These are phyloP conservation scores for Rhinogobio ventralis DNA, from an alignment of 2,797 vertebrate species.

Conservation along the genomic window DNA sequence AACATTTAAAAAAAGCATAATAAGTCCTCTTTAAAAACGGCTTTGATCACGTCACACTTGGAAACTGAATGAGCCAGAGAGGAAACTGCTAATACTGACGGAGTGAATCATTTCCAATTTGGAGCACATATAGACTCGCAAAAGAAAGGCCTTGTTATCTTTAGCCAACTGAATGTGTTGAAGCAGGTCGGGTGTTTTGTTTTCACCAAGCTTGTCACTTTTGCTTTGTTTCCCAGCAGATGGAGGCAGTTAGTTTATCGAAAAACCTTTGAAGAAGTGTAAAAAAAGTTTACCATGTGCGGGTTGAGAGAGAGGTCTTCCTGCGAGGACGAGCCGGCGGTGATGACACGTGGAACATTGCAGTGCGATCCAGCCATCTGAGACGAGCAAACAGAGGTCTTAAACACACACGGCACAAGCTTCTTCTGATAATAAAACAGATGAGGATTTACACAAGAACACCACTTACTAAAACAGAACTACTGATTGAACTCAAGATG, in stretches of 20 bases:
- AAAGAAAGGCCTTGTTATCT: background rate
- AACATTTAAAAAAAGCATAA: background rate
- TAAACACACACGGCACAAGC: background rate
- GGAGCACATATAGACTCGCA: background rate
- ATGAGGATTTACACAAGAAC: conserved; percentile 6
- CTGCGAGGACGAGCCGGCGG: conserved; percentile 41
- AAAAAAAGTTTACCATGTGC: conserved; percentile 80
- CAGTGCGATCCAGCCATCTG: conserved; percentile 70
- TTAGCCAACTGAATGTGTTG: background rate
- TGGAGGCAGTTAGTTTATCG: background rate
- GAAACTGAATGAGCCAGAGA: background rate
- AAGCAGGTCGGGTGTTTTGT: background rate
- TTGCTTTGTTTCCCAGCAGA: background rate
- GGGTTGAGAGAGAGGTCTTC: conserved; percentile 83
- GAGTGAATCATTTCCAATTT: conserved; percentile 13
- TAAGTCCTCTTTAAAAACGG: background rate
- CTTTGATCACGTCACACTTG: conserved; percentile 2
- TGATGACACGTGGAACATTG: conserved; percentile 54
- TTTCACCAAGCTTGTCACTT: background rate
- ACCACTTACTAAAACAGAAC: background rate
- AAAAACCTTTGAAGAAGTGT: background rate
- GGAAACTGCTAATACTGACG: background rate
- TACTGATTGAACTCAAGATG: background rate
- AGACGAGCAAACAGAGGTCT: conserved; percentile 39
- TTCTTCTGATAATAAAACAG: background rate